Conservation (phyloP, 1,140 invertebrate species). For the Mactra quadrangularis region DNA sequence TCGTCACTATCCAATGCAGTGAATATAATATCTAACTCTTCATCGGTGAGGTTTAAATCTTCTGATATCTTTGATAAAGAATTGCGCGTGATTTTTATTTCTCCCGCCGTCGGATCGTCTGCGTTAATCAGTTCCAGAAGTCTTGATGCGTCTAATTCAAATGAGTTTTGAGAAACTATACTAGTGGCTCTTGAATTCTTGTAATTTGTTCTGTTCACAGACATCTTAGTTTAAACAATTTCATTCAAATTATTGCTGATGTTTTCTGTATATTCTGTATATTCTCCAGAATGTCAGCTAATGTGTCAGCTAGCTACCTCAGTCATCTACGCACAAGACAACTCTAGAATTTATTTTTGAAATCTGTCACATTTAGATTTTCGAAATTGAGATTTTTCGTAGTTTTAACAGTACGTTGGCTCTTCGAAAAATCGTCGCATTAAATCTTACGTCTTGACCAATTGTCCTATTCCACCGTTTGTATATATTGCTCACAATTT, state of each 20-base stretch:
- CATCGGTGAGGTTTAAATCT: constrained; percentile 60
- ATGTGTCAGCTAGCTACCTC: background rate
- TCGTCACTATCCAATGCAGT: constrained; percentile 66
- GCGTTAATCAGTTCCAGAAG: constrained; percentile 44
- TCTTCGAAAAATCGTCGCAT: too few species aligned
- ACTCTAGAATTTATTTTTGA: too few species aligned
- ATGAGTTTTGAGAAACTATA: constrained; percentile 39
- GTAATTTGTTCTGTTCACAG: background rate
- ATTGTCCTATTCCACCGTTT: too few species aligned
- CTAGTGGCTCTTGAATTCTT: constrained; percentile 5
- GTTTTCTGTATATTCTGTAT: background rate
- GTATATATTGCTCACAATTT: too few species aligned
- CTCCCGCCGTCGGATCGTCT: constrained; percentile 34
- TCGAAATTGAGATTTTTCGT: too few species aligned
- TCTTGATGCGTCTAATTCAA: constrained; percentile 53
- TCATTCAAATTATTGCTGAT: too few species aligned
- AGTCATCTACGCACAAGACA: too few species aligned
- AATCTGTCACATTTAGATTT: too few species aligned
- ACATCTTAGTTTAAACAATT: constrained; percentile 6
- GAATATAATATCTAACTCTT: constrained; percentile 71
- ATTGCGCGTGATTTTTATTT: constrained; percentile 60
- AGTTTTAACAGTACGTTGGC: too few species aligned
- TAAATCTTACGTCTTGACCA: too few species aligned
- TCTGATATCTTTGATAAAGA: constrained; percentile 62
- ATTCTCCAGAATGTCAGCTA: background rate